These are phyloP conservation scores for Thamnophis elegans DNA, from an alignment of 2,797 vertebrate species.

Conservation along the genomic window DNA sequence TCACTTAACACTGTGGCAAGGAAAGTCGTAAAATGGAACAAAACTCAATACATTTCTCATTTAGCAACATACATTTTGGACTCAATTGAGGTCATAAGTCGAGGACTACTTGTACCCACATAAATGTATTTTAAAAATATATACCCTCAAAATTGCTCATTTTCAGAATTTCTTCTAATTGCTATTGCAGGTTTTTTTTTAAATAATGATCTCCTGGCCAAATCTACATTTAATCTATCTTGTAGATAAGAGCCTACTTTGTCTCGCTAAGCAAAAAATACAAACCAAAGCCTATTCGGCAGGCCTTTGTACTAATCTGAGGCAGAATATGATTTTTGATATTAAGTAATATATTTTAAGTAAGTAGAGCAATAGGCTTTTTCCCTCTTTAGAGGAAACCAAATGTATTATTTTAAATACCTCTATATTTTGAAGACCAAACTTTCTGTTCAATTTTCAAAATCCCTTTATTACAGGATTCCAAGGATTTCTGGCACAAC, in stretches of 20 bases:
- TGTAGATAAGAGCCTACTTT: conserved; percentile 46
- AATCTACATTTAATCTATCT: conserved; percentile 22
- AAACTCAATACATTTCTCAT: neutral
- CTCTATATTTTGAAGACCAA: conserved; percentile 59
- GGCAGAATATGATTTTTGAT: conserved; percentile 51
- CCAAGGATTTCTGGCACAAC: conserved; percentile 57
- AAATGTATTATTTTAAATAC: conserved; percentile 59
- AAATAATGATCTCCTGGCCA: conserved; percentile 24
- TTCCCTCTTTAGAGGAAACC: conserved; percentile 40
- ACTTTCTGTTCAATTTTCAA: conserved; percentile 67
- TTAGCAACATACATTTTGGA: neutral
- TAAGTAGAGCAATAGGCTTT: neutral
- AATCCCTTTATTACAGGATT: conserved; percentile 49
- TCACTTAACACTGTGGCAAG: neutral
- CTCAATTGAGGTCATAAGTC: neutral
- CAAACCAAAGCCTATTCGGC: conserved; percentile 33
- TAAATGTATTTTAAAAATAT: neutral
- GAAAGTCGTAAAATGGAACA: neutral
- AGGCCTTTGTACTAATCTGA: conserved; percentile 15
- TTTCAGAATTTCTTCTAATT: conserved; percentile 43
- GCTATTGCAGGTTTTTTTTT: neutral
- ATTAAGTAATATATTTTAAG: conserved; percentile 52
- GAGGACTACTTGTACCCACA: neutral
- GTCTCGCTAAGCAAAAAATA: conserved; percentile 32
- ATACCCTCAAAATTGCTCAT: neutral